Evolutionary conservation across 2,797 vertebrate genomes (phyloP), one percentile per base, ranked within the genome.

Genomic region (Siniperca undulata): DNA sequence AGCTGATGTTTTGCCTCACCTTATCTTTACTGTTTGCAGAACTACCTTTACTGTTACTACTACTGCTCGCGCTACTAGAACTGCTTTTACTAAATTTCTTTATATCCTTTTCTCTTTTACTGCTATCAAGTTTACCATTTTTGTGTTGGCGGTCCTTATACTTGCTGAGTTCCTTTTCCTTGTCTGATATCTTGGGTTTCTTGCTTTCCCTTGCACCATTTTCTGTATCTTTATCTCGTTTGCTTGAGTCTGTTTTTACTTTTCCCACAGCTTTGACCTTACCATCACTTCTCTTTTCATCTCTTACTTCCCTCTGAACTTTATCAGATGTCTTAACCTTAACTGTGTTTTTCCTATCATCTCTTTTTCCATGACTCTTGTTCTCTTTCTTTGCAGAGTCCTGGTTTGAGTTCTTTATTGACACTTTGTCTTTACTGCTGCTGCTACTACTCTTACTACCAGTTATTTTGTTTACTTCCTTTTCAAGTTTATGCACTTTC

Each of bases 341-440:
- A 2, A 72, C 52, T 8, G 88, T 9, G 38, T 86, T 93, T 89
- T 94, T 97, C 81, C 64, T 91, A 34, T 96, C 96, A 0, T 85
- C 78, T 77, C 78, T 95, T 59, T 94, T 97, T 59, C 87, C 95
- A 4, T 90, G 87, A 69, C 83, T 91, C 66, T 91, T 96, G 81
- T 95, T 95, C 70, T 93, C 94, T 73, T 95, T 96, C 87, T 95
- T 95, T 13, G 85, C 76, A 30, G 80, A 82, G 53, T 91, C 94
- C 76, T 94, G 93, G 82, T 85, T 88, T 11, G 59, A 65, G 74
- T 76, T 94, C 77, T 92, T 95, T 2, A 34, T 72, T 1, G 14
- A 78, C 16, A 59, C 90, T 86, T 88, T 92, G 30, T 91, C 89
- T 78, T 95, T 96, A 62, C 85, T 87, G 11, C 78, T 86, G 58